A percentile compares a stretch with the other conserved stretches of the same genome.
Evolutionary conservation across 2,113 vertebrate genomes (phyloP).

Genomic region (Triplophysa rosa): DNA sequence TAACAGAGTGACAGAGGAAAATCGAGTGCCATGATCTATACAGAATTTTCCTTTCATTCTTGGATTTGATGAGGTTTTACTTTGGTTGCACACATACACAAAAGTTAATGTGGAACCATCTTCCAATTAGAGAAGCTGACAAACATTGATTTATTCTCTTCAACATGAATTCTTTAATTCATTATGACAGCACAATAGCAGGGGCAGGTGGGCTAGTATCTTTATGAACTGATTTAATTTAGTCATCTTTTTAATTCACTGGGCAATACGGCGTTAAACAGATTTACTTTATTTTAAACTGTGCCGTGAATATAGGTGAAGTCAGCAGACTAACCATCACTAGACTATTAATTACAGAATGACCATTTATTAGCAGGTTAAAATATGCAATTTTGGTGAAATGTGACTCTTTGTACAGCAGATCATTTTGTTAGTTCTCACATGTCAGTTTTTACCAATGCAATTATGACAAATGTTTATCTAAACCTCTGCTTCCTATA

Average conservation of each 20-base stretch:
- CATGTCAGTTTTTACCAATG: neutral
- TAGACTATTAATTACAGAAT: neutral
- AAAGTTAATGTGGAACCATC: constrained; percentile 17
- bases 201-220: neutral
- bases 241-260: neutral
- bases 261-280: neutral
- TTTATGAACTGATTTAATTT: neutral
- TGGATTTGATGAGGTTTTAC: constrained; percentile 6
- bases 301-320: too few relatives aligned
- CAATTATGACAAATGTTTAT: neutral
- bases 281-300: too few relatives aligned
- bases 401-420: too few relatives aligned
- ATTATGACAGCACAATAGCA: constrained; percentile 19
- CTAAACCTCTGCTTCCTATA: neutral
- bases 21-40: neutral
- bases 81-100: neutral
- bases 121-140: constrained; percentile 17
- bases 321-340: too few relatives aligned
- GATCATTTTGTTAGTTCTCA: too few relatives aligned
- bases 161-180: constrained; percentile 17
- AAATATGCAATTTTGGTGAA: too few relatives aligned
- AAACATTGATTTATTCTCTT: constrained; percentile 25
- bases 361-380: neutral
- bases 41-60: neutral
- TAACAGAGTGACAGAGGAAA: neutral